Percentiles rank a stretch among this genome's conserved stretches.
These are phyloP conservation scores for Stenolophus ochropezus DNA, from an alignment of 2,888 invertebrate species.

Conservation along the genomic window DNA sequence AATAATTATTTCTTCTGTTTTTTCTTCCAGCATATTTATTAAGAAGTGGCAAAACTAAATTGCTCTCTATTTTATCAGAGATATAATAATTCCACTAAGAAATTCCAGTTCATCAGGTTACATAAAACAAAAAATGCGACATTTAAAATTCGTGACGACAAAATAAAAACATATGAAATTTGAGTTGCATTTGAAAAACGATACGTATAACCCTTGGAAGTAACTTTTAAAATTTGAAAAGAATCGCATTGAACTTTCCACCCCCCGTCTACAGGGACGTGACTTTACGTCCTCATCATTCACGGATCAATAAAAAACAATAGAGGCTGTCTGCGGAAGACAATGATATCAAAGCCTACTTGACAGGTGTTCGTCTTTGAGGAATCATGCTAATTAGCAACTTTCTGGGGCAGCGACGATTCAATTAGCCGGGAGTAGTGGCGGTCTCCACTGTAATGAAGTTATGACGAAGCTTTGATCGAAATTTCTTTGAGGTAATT, in stretches of 20 bases:
- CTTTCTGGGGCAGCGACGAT: slow-evolving; percentile 5
- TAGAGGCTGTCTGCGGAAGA: background rate
- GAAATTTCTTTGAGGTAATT: slow-evolving; percentile 35
- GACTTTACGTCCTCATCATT: background rate
- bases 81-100: too few species aligned
- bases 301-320: slow-evolving; percentile 28
- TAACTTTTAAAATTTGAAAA: background rate
- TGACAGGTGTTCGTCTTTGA: slow-evolving; percentile 27
- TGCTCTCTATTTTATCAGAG: too few species aligned
- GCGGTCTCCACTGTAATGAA: background rate
- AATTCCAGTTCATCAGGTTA: too few species aligned
- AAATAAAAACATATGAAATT: too few species aligned
- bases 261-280: background rate
- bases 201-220: background rate
- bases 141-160: too few species aligned
- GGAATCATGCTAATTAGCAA: slow-evolving; percentile 29
- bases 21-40: too few species aligned
- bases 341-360: slow-evolving; percentile 1
- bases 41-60: too few species aligned
- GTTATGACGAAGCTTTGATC: slow-evolving; percentile 29
- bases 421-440: slow-evolving; percentile 17
- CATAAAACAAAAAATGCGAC: too few species aligned
- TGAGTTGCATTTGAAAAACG: background rate
- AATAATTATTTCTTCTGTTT: too few species aligned
- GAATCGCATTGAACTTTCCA: background rate